Conservation (phyloP, 1,140 invertebrate genomes). For the Hyles vespertilio region DNA sequence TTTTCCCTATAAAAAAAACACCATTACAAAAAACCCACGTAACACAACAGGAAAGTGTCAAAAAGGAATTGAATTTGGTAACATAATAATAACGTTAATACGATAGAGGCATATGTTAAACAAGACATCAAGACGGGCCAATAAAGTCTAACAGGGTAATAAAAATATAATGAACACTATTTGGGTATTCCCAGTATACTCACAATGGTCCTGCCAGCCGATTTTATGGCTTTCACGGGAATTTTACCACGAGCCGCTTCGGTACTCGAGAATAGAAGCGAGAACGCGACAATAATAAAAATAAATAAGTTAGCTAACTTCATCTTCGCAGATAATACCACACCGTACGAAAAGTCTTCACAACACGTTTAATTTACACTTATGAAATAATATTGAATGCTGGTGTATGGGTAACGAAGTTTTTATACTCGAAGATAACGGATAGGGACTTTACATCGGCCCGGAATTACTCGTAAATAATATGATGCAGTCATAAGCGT, state of each 20-base stretch:
- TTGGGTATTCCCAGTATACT: slow-evolving; percentile 6
- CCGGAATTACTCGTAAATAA: slow-evolving; percentile 6
- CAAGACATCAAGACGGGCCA: neutral
- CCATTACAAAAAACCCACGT: neutral
- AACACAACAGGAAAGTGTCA: too few species aligned
- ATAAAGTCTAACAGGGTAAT: neutral
- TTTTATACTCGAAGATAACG: slow-evolving; percentile 1
- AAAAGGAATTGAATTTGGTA: neutral
- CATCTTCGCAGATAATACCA: slow-evolving; percentile 3
- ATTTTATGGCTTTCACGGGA: slow-evolving; percentile 15
- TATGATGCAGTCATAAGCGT: neutral
- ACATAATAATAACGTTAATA: neutral
- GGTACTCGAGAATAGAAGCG: neutral
- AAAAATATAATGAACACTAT: neutral
- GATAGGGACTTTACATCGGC: slow-evolving; percentile 4
- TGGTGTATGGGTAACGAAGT: neutral
- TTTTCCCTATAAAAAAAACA: slow-evolving; percentile 35
- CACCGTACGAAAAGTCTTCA: neutral
- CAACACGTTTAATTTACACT: neutral
- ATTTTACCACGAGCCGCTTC: slow-evolving; percentile 9
- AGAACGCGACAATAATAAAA: slow-evolving; percentile 10
- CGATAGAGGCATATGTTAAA: neutral
- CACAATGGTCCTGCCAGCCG: slow-evolving; percentile 18
- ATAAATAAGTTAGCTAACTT: slow-evolving; percentile 16
- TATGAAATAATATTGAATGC: neutral